A percentile compares a stretch with the other conserved stretches of the same genome.
Evolutionary conservation across 37 sponge, comb jelly and placozoan genomes (phyloP).

Genomic region (Cliona cf. orientalis): DNA sequence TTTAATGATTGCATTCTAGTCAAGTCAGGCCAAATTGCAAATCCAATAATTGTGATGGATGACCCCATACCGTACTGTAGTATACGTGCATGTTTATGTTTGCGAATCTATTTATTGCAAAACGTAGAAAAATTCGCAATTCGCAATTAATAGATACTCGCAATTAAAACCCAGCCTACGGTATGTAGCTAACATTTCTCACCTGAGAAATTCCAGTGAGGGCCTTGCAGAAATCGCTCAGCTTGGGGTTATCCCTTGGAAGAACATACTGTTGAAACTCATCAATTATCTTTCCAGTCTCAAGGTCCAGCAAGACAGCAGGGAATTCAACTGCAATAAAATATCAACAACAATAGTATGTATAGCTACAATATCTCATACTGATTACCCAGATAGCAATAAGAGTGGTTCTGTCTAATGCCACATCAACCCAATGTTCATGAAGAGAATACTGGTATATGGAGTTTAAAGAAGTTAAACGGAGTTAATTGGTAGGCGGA

Average conservation of each 20-base stretch:
- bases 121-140: no score
- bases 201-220: slow-evolving; percentile 91
- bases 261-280: slow-evolving; percentile 85
- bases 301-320: slow-evolving; percentile 72
- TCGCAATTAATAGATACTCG: no score
- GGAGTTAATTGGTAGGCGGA: no score
- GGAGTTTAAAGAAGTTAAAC: no score
- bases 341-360: neutral
- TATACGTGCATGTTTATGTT: neutral
- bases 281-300: slow-evolving; percentile 55
- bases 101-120: no score
- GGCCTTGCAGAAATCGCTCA: slow-evolving; percentile 81
- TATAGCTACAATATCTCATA: neutral
- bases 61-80: neutral
- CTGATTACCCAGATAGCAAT: neutral
- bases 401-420: no score
- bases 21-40: no score
- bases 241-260: slow-evolving; percentile 63
- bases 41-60: neutral
- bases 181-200: neutral
- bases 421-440: no score
- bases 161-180: no score
- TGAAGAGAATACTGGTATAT: no score
- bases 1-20: no score
- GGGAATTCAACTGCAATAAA: slow-evolving; percentile 86